phyloP scores from a whole-genome alignment of 2,113 vertebrate species.

The Lepus americanus region DNA sequence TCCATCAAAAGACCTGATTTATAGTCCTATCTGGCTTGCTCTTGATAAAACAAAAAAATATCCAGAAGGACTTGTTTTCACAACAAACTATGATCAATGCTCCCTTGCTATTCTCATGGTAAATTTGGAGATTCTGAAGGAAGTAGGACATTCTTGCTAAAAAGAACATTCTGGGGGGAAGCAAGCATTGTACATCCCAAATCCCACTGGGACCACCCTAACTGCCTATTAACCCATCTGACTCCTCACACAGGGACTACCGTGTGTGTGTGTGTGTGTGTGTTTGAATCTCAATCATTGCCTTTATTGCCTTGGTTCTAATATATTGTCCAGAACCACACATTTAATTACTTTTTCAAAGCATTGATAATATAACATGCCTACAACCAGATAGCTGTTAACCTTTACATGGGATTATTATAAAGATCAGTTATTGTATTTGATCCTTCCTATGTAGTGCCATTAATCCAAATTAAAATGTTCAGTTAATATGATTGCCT shows the following conservation, averaged over 20 bases:
- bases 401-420: conserved; percentile 58
- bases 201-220: too few species aligned
- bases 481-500: conserved; percentile 30
- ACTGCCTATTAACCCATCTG: too few species aligned
- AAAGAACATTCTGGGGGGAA: too few species aligned
- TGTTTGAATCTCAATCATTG: not conserved
- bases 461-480: conserved; percentile 67
- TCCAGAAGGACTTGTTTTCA: too few species aligned
- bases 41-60: too few species aligned
- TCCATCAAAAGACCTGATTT: too few species aligned
- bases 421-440: conserved; percentile 58
- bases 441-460: conserved; percentile 26
- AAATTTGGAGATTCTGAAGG: too few species aligned
- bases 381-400: not conserved
- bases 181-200: too few species aligned
- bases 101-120: too few species aligned
- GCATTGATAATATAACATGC: conserved; percentile 47
- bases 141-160: too few species aligned
- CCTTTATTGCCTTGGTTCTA: conserved; percentile 60
- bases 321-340: conserved; percentile 33
- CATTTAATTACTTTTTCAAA: conserved; percentile 64
- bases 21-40: too few species aligned
- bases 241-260: not conserved
- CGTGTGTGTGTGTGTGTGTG: not conserved
- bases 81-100: too few species aligned